Evolutionary conservation across 2,888 invertebrate species (phyloP), one percentile per base, ranked within the genome.

Genomic region (Ariolimax columbianus): DNA sequence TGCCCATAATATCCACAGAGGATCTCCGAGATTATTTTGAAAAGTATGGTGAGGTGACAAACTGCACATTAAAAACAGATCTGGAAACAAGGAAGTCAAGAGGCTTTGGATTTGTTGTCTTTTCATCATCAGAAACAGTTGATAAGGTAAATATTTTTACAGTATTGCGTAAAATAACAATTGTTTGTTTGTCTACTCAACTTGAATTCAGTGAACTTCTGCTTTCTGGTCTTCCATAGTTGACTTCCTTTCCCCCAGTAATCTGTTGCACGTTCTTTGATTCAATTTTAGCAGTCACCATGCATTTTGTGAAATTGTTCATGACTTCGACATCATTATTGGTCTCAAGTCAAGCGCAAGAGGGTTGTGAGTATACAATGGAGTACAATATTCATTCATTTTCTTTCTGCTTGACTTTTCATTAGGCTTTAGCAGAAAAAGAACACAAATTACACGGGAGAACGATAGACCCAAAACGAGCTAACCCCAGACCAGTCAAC

Each of bases 91-190:
- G 98, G 88, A 95, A 98, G 93, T 99, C 98, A 86, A 95, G 99
- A 94, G 99, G 99, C 84, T 99, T 99, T 94, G 99, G 98, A 85
- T 99, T 99, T 95, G 98, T 99, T 91, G 98, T 98, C 79, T 98
- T 98, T 94, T 97, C 97, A 92, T 96, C 96, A 86, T 96, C 97
- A 85, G 97, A 97, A 91, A 96, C 97, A 86, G 97, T 99, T 90
- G 98, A 98, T 93, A 97, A 97, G 95, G 98, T 98, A 94, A 93
- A 89, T 33, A 23, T 72, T 73, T 73, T 51, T 43, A 23, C 19
- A 23, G 55, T 55, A 55, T 38, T 72, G 70, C 17, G 55, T 17
- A 55, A 6, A 55, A 17, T 55, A 19, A 70, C 19, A 19, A 70
- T 66, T 66, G 1, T 66, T 26, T 66, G 26, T 33, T 14, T 30